These are phyloP conservation scores for Biston stratarius DNA, from an alignment of 2,888 invertebrate species.

Conservation along the genomic window DNA sequence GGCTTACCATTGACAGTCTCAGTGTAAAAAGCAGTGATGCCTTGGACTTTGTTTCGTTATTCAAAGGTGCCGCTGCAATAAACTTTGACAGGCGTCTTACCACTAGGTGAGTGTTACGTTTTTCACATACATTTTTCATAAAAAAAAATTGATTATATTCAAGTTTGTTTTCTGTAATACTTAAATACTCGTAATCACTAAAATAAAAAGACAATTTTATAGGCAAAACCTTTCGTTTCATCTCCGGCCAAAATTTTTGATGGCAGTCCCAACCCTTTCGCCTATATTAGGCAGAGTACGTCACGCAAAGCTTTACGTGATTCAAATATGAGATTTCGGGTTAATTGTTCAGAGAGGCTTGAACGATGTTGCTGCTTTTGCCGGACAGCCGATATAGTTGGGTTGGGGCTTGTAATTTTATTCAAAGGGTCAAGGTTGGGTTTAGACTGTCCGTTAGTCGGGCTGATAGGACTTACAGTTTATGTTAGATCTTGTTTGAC, in stretches of 20 bases:
- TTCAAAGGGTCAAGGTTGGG: conserved; percentile 47
- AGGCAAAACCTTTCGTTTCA: neutral
- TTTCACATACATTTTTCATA: no score
- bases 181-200: no score
- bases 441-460: conserved; percentile 18
- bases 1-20: no score
- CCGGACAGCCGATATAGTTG: conserved; percentile 42
- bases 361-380: conserved; percentile 44
- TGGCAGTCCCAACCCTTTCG: conserved; percentile 11
- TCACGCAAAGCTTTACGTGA: conserved; percentile 66
- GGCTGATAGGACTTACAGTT: conserved; percentile 15
- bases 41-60: no score
- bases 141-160: no score
- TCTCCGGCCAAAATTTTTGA: neutral
- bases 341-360: conserved; percentile 57
- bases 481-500: conserved; percentile 9
- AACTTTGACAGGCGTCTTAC: no score
- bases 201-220: no score
- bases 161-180: no score
- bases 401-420: conserved; percentile 41
- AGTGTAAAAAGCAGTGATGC: no score
- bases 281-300: conserved; percentile 42
- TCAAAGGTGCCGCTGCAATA: no score
- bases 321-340: conserved; percentile 58
- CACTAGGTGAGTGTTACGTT: no score